Conservation (phyloP, 2,113 vertebrate species). For the Nanger granti region DNA sequence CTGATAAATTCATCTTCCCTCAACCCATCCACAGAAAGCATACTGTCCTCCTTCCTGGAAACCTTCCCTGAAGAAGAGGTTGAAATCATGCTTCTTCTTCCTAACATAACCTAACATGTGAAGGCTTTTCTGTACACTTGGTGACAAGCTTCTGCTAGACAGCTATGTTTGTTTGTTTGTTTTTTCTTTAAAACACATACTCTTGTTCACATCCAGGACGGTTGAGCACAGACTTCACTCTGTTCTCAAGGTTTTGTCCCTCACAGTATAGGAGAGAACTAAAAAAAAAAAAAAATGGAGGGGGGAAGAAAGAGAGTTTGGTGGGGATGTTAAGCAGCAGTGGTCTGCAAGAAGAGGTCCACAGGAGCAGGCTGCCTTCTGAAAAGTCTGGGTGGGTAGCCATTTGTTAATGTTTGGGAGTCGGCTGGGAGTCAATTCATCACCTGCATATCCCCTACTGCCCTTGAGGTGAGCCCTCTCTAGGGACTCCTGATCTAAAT, state of each 20-base stretch:
- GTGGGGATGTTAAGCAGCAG: too few species aligned
- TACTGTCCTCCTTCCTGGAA: too few species aligned
- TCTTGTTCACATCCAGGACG: not conserved
- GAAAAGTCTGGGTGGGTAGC: accelerated
- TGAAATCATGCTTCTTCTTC: not conserved
- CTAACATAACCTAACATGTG: too few species aligned
- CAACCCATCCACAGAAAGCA: too few species aligned
- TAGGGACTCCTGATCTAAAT: too few species aligned
- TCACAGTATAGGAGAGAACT: not conserved
- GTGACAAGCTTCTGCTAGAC: not conserved
- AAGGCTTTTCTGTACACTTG: not conserved
- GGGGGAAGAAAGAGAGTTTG: too few species aligned
- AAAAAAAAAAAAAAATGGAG: not conserved
- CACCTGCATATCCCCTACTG: too few species aligned
- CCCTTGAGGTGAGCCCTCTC: too few species aligned
- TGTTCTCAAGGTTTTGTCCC: not conserved
- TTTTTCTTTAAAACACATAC: not conserved
- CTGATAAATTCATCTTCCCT: too few species aligned
- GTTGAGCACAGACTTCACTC: not conserved
- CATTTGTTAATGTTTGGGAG: too few species aligned
- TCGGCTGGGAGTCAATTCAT: accelerated
- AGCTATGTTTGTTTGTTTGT: not conserved
- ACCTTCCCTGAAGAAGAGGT: too few species aligned
- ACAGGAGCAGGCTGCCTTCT: accelerated
- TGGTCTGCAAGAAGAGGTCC: too few species aligned